Conservation (phyloP, 2,888 invertebrate genomes). For the Drosophila prolongata region DNA sequence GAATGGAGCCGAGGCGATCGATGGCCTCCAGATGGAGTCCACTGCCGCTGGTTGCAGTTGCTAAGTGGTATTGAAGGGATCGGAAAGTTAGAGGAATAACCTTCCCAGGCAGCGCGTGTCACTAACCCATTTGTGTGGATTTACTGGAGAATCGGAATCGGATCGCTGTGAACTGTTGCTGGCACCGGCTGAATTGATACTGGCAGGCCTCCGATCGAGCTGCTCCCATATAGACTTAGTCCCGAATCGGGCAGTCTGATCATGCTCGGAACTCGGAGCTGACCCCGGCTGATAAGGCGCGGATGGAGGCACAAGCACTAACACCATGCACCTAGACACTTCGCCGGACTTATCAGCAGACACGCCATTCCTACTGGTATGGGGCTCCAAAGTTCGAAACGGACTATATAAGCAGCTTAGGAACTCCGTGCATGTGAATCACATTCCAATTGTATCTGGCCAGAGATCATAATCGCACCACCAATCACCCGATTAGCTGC, state of each 20-base stretch:
- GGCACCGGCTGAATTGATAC: conserved; percentile 26
- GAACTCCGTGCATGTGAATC: conserved; percentile 52
- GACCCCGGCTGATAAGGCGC: conserved; percentile 29
- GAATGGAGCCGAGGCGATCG: conserved; percentile 90
- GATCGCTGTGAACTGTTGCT: conserved; percentile 22
- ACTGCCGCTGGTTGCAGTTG: conserved; percentile 71
- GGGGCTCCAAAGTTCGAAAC: conserved; percentile 63
- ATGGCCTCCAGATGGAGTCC: conserved; percentile 88
- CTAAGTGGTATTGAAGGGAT: conserved; percentile 30
- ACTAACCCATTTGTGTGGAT: conserved; percentile 62
- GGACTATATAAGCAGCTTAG: conserved; percentile 40
- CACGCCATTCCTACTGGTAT: conserved; percentile 54
- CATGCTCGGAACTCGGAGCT: conserved; percentile 16
- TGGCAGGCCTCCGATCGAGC: conserved; percentile 33
- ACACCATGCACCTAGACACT: conserved; percentile 56
- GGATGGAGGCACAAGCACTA: conserved; percentile 25
- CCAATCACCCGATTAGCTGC: conserved; percentile 28
- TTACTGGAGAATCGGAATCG: not conserved
- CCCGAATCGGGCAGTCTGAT: conserved; percentile 54
- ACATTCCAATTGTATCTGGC: conserved; percentile 25
- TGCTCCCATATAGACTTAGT: conserved; percentile 50
- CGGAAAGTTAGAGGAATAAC: conserved; percentile 1
- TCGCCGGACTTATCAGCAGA: conserved; percentile 57
- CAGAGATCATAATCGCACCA: conserved; percentile 29
- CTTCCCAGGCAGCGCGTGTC: conserved; percentile 8